Evolutionary conservation across 2,797 vertebrate species (phyloP).

Genomic region (Myotis vivesi): DNA sequence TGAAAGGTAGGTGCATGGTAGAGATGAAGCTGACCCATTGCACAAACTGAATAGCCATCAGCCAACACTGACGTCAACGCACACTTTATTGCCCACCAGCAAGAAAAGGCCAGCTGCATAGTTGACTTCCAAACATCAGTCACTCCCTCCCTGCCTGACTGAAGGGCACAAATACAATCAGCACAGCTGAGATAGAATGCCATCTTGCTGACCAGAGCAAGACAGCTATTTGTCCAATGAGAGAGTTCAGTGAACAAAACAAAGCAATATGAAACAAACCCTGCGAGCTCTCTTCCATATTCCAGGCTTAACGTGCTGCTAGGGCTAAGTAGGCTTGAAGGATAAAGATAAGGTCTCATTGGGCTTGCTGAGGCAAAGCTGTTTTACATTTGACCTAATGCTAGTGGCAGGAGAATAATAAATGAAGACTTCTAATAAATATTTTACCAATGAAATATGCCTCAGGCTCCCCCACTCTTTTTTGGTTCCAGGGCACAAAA

Average conservation of each 20-base stretch:
- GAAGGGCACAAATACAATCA: background rate
- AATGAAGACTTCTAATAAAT: background rate
- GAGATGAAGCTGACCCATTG: slow-evolving; percentile 89
- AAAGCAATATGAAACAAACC: background rate
- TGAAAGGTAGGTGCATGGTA: slow-evolving; percentile 74
- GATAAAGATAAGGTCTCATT: background rate
- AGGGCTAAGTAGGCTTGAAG: background rate
- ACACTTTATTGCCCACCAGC: slow-evolving; percentile 70
- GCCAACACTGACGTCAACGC: slow-evolving; percentile 88
- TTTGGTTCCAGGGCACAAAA: slow-evolving; percentile 7
- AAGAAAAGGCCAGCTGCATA: slow-evolving; percentile 64
- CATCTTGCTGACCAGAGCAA: background rate
- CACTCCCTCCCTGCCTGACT: slow-evolving; percentile 54
- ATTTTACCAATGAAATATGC: background rate
- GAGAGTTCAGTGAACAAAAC: background rate
- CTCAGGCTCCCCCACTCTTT: background rate
- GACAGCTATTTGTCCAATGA: background rate
- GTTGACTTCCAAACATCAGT: slow-evolving; percentile 71
- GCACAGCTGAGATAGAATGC: background rate
- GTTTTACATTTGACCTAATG: background rate
- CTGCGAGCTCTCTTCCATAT: background rate
- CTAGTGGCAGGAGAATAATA: background rate
- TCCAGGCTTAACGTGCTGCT: background rate
- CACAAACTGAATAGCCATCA: slow-evolving; percentile 87
- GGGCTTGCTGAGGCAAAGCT: background rate